phyloP scores from a whole-genome alignment of 1,140 invertebrate genomes.

The Samia ricini region DNA sequence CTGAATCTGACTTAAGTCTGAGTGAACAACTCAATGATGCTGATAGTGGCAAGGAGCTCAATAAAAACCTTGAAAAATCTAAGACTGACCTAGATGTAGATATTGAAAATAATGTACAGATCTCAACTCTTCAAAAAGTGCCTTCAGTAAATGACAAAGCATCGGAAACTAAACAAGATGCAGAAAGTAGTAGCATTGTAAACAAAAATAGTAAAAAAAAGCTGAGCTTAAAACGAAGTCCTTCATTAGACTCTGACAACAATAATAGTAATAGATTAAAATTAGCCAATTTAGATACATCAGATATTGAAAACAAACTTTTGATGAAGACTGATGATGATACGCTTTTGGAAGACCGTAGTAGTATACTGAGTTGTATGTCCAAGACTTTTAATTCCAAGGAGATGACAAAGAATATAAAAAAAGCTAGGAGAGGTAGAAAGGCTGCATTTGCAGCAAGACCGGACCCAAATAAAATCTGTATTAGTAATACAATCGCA shows the following conservation, averaged over 20 bases:
- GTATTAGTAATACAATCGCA: slow-evolving; percentile 42
- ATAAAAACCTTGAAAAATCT: slow-evolving; percentile 73
- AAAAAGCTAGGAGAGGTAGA: slow-evolving; percentile 60
- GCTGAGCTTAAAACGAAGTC: slow-evolving; percentile 74
- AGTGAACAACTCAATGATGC: slow-evolving; percentile 77
- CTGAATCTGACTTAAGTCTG: slow-evolving; percentile 80
- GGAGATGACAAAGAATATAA: slow-evolving; percentile 69
- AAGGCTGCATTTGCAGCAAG: slow-evolving; percentile 46
- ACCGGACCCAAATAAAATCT: slow-evolving; percentile 34
- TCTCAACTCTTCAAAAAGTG: slow-evolving; percentile 74
- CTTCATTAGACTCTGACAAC: slow-evolving; percentile 74
- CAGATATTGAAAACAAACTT: slow-evolving; percentile 66
- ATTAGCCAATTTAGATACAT: slow-evolving; percentile 67
- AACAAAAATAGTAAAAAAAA: slow-evolving; percentile 64
- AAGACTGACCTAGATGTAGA: slow-evolving; percentile 74
- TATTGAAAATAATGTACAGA: slow-evolving; percentile 74
- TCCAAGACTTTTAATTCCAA: slow-evolving; percentile 73
- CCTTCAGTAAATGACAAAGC: slow-evolving; percentile 70
- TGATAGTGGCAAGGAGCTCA: slow-evolving; percentile 65
- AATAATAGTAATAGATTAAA: slow-evolving; percentile 76
- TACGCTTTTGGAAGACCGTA: slow-evolving; percentile 69
- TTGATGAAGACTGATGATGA: slow-evolving; percentile 70
- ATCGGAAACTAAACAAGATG: slow-evolving; percentile 54
- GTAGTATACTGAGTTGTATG: slow-evolving; percentile 74
- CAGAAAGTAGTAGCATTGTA: slow-evolving; percentile 54